Percentiles rank a stretch among this genome's conserved stretches.
Conservation (phyloP, 2,113 vertebrate genomes). For the Pelobates fuscus region DNA sequence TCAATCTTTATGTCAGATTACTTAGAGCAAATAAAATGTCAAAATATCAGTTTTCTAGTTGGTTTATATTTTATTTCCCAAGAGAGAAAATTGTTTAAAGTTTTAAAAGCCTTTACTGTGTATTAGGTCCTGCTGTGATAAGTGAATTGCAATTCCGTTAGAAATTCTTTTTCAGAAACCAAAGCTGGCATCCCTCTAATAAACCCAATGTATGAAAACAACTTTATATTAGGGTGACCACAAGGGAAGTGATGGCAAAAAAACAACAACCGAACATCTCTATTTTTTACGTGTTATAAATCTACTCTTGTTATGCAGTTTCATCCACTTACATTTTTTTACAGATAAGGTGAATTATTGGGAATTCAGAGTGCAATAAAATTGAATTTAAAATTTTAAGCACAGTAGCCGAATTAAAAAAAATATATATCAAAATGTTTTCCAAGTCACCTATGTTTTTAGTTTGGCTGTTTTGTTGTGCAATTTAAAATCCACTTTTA, state of each 20-base stretch:
- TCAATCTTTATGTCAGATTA: constrained; percentile 49
- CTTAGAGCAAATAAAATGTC: constrained; percentile 49
- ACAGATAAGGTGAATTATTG: too few relatives aligned
- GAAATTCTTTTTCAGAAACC: constrained; percentile 31
- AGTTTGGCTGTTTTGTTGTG: too few relatives aligned
- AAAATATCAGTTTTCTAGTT: constrained; percentile 41
- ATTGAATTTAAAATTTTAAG: too few relatives aligned
- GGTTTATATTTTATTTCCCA: constrained; percentile 38
- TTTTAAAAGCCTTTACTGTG: constrained; percentile 32
- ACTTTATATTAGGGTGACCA: constrained; percentile 17
- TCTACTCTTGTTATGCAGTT: too few relatives aligned
- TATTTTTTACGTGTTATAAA: too few relatives aligned
- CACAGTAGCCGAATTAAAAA: too few relatives aligned
- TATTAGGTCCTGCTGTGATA: constrained; percentile 46
- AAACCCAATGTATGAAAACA: constrained; percentile 27
- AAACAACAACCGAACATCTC: too few relatives aligned
- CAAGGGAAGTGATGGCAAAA: constrained; percentile 6
- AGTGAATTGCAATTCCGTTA: constrained; percentile 45
- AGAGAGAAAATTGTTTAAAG: constrained; percentile 26
- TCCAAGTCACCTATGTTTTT: too few relatives aligned
- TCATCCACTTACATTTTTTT: too few relatives aligned
- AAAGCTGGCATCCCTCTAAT: constrained; percentile 33
- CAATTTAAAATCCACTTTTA: too few relatives aligned
- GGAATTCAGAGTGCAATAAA: too few relatives aligned
- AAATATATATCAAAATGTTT: too few relatives aligned